Evolutionary conservation across 2,888 invertebrate species (phyloP).

Genomic region (Parascotia fuliginaria): DNA sequence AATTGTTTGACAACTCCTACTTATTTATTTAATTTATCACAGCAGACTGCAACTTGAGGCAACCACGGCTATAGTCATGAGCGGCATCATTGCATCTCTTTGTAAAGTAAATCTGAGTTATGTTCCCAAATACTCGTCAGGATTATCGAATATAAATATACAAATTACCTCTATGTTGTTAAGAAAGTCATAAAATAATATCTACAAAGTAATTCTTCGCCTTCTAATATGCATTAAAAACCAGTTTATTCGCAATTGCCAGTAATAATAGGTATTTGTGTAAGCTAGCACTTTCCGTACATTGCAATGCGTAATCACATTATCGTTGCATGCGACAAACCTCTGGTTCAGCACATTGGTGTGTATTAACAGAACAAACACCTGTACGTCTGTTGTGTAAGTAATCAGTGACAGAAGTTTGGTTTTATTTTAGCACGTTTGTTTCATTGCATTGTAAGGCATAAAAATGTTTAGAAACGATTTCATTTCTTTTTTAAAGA

Average conservation of each 20-base stretch:
- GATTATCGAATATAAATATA: no score
- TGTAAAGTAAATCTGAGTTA: no score
- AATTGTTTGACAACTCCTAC: no score
- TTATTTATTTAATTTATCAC: no score
- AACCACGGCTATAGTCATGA: no score
- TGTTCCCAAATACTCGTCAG: no score
- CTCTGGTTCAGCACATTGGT: conserved; percentile 22
- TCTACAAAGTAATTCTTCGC: neutral
- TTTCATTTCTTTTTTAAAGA: no score
- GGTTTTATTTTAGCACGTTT: neutral
- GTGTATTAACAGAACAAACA: conserved; percentile 35
- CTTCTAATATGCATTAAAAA: neutral
- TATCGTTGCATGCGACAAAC: conserved; percentile 26
- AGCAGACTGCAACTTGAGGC: no score
- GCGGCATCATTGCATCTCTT: no score
- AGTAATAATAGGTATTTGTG: conserved; percentile 15
- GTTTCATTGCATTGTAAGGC: no score
- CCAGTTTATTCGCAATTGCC: conserved; percentile 18
- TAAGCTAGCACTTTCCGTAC: conserved; percentile 27
- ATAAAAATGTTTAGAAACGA: no score
- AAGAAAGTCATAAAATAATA: neutral
- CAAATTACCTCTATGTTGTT: no score
- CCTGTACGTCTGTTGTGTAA: conserved; percentile 31
- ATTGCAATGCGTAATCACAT: conserved; percentile 15
- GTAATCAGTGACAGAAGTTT: conserved; percentile 24